These are phyloP conservation scores for Pollenia griseotomentosa DNA, from an alignment of 2,888 invertebrate genomes.

Conservation along the genomic window DNA sequence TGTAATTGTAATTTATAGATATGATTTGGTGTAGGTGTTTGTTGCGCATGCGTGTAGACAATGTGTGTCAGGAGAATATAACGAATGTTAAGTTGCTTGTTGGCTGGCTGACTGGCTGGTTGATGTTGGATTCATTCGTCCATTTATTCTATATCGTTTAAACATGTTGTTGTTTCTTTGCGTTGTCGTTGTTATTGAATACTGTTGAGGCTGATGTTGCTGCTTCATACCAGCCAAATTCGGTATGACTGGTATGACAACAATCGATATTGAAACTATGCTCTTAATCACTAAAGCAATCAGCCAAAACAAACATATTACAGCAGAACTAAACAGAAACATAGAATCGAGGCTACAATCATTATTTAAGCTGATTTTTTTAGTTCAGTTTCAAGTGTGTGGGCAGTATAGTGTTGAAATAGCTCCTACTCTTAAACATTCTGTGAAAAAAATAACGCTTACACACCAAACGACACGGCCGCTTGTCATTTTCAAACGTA, in stretches of 20 bases:
- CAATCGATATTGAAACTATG: constrained; percentile 77
- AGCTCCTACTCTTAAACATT: constrained; percentile 65
- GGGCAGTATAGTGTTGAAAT: constrained; percentile 64
- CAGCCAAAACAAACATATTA: constrained; percentile 41
- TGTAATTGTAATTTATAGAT: constrained; percentile 39
- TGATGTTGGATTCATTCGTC: not conserved
- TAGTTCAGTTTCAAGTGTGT: constrained; percentile 52
- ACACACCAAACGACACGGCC: constrained; percentile 30
- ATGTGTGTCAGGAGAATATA: constrained; percentile 68
- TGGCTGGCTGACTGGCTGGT: not conserved
- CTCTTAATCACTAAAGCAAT: constrained; percentile 50
- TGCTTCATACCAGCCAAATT: constrained; percentile 69
- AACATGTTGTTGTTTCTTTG: constrained; percentile 34
- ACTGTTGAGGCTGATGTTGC: constrained; percentile 29
- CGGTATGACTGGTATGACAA: constrained; percentile 70
- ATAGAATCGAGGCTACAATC: constrained; percentile 44
- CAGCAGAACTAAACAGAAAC: constrained; percentile 34
- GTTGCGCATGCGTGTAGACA: constrained; percentile 65
- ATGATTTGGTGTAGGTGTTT: constrained; percentile 64
- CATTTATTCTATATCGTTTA: constrained; percentile 33
- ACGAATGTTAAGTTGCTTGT: constrained; percentile 25
- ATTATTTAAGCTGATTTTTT: constrained; percentile 31
- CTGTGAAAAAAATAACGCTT: constrained; percentile 7
- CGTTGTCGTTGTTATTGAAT: constrained; percentile 23
- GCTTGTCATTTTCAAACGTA: constrained; percentile 13